Percentiles rank a stretch among this genome's conserved stretches.
Evolutionary conservation across 2,113 vertebrate genomes (phyloP).

Genomic region (Malaclemys terrapin): DNA sequence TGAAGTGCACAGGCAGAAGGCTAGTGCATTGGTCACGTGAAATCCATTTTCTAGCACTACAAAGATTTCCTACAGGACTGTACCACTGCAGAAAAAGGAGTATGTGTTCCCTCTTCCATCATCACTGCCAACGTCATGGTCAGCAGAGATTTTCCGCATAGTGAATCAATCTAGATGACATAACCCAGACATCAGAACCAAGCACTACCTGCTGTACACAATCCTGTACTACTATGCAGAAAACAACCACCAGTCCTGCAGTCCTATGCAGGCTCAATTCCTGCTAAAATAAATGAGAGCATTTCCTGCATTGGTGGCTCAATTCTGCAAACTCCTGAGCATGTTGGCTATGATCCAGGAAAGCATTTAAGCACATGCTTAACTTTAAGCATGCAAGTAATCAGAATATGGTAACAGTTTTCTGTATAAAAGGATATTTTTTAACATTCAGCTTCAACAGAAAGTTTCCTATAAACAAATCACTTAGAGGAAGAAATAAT

Average conservation of each 20-base stretch:
- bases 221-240: not conserved
- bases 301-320: not conserved
- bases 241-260: not conserved
- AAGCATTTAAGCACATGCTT: not conserved
- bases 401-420: not conserved
- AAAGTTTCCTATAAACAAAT: slow-evolving; percentile 10
- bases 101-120: not conserved
- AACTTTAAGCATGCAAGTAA: not conserved
- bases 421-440: not conserved
- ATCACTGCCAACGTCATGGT: not conserved
- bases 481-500: slow-evolving; percentile 15
- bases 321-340: not conserved
- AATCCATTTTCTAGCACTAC: not conserved
- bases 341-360: not conserved
- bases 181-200: not conserved
- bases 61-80: not conserved
- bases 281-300: not conserved
- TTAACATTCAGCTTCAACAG: not conserved
- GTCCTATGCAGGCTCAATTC: not conserved
- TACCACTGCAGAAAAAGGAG: not conserved
- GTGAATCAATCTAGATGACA: not conserved
- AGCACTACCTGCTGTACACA: not conserved
- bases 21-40: not conserved
- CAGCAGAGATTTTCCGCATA: not conserved
- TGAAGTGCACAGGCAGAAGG: not conserved